Percentiles rank a stretch among this genome's conserved stretches.
These are phyloP conservation scores for Antitype chi DNA, from an alignment of 2,888 invertebrate species.

Conservation along the genomic window DNA sequence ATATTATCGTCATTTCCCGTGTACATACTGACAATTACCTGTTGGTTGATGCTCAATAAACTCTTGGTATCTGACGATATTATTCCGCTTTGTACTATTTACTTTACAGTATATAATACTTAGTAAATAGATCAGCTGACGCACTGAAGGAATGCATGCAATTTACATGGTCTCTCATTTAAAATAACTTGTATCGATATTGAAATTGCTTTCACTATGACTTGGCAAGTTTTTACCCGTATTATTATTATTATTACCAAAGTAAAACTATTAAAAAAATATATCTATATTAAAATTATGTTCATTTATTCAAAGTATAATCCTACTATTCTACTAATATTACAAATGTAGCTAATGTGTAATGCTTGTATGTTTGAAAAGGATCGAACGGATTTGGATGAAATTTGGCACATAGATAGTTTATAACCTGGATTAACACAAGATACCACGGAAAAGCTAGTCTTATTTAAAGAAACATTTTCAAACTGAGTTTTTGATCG, in stretches of 20 bases:
- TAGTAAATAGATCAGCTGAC: constrained; percentile 9
- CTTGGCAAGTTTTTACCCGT: not conserved
- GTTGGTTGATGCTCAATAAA: constrained; percentile 43
- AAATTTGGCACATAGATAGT: no score
- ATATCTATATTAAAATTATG: not conserved
- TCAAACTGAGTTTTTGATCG: not conserved
- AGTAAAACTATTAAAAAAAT: not conserved
- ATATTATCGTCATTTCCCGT: constrained; percentile 49
- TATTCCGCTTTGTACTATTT: constrained; percentile 34
- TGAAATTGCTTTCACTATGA: not conserved
- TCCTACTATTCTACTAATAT: not conserved
- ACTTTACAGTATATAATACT: constrained; percentile 14
- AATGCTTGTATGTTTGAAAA: no score
- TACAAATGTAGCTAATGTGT: no score
- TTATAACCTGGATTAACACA: no score
- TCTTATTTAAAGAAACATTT: not conserved
- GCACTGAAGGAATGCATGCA: constrained; percentile 11
- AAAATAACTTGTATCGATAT: constrained; percentile 4
- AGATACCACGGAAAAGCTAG: no score
- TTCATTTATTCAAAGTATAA: not conserved
- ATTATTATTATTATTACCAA: not conserved
- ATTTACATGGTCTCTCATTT: constrained; percentile 7
- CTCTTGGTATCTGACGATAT: constrained; percentile 32
- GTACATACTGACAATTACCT: constrained; percentile 42
- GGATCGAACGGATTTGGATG: no score